Base-by-base conservation (phyloP, 2,888 invertebrate species). In the Flabesymbios commensalis region DNA sequence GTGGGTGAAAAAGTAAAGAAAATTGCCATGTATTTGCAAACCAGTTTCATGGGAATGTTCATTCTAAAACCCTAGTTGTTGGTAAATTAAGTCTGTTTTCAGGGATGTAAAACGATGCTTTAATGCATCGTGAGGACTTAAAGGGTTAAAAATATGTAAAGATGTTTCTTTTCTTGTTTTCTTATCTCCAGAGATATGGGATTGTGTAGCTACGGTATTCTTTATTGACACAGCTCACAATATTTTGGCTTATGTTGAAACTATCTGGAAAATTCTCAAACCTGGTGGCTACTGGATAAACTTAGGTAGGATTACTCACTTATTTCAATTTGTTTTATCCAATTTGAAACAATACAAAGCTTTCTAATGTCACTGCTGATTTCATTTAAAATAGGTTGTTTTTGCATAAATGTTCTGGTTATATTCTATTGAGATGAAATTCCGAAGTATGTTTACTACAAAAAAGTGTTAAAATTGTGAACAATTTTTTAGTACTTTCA, bases 151-250 rank as follows among this genome's bases (percentile, higher is more conserved):
- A 36, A 14, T n/a, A 36, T 36, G 39, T 36, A 36, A 14, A n/a
- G 39, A 10, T n/a, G n/a, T 14, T n/a, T 14, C 22, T 49, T 7
- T 31, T 7, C 14, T 26, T 10, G 26, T 7, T 49, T 14, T 49
- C 14, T 49, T 49, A 14, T 7, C 31, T 22, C 29, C 84, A 45
- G 88, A 90, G 64, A 87, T 88, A 54, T 96, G 95, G 91, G 89
- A 95, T 76, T 94, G 93, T 78, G 89, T 99, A 0, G 92, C 93
- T 0, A 95, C 97, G 0, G 96, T 97, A 72, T 99, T 99, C 85
- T 99, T 99, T 83, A 92, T 99, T 59, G 99, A 99, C 84, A 99
- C 99, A 76, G 97, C 97, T 0, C 92, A 93, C 63, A 99, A 99
- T 81, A 90, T 98, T 22, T 90, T 97, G 2, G 90, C 92, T 75